A percentile compares a stretch with the other conserved stretches of the same genome.
Conservation (phyloP, 2,113 vertebrate genomes). For the human region GRCh38 chr1:79543001-79543500, state of each 20-base stretch:
- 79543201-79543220: background rate
- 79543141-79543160: background rate
- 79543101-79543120: background rate
- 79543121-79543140: background rate
- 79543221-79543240: background rate
- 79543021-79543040: background rate
- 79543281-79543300: background rate
- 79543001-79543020: background rate
- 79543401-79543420: background rate
- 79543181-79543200: background rate
- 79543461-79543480: conserved; percentile 4
- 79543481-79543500: background rate
- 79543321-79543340: background rate
- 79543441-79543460: background rate
- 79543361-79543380: background rate
- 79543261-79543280: background rate
- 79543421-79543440: background rate
- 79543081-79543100: background rate
- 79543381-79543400: background rate
- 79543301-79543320: background rate
- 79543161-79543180: background rate
- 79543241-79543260: background rate
- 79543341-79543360: background rate
- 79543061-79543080: background rate
- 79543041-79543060: background rate